Percentiles rank a stretch among this genome's conserved stretches.
These are phyloP conservation scores for Archips crataeganus DNA, from an alignment of 2,888 invertebrate genomes.

Conservation along the genomic window DNA sequence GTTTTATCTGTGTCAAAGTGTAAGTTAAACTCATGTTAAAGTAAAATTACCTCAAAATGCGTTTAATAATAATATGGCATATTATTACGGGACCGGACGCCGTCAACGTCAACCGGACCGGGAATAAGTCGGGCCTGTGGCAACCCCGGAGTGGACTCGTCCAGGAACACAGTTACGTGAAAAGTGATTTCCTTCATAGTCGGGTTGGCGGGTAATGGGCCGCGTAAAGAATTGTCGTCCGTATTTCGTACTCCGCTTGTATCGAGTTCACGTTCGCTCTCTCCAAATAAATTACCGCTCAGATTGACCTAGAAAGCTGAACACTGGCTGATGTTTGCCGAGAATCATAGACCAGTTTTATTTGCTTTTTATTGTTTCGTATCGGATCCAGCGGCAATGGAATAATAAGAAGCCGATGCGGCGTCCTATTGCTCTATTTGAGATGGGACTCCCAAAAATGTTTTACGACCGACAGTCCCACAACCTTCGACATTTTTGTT, in stretches of 20 bases:
- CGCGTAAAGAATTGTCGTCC: constrained; percentile 51
- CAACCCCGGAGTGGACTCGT: constrained; percentile 51
- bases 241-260: constrained; percentile 52
- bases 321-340: constrained; percentile 46
- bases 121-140: constrained; percentile 15
- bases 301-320: constrained; percentile 76
- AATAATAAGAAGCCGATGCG: constrained; percentile 21
- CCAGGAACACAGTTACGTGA: constrained; percentile 56
- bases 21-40: too few species aligned
- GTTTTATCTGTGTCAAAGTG: too few species aligned
- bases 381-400: constrained; percentile 20
- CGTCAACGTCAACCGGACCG: constrained; percentile 24
- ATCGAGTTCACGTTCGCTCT: constrained; percentile 66
- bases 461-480: constrained; percentile 23
- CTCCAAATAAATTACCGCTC: constrained; percentile 74
- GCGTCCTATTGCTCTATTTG: constrained; percentile 24
- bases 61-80: not conserved
- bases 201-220: constrained; percentile 50
- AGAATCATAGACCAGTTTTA: constrained; percentile 39
- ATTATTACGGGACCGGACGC: constrained; percentile 33
- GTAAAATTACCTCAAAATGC: too few species aligned
- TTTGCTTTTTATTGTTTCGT: constrained; percentile 39
- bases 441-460: constrained; percentile 18
- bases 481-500: constrained; percentile 24
- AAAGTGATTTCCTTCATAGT: constrained; percentile 60